Evolutionary conservation across 2,797 vertebrate genomes (phyloP), one percentile per base, ranked within the genome.

Genomic region (Catamblyrhynchus diadema): DNA sequence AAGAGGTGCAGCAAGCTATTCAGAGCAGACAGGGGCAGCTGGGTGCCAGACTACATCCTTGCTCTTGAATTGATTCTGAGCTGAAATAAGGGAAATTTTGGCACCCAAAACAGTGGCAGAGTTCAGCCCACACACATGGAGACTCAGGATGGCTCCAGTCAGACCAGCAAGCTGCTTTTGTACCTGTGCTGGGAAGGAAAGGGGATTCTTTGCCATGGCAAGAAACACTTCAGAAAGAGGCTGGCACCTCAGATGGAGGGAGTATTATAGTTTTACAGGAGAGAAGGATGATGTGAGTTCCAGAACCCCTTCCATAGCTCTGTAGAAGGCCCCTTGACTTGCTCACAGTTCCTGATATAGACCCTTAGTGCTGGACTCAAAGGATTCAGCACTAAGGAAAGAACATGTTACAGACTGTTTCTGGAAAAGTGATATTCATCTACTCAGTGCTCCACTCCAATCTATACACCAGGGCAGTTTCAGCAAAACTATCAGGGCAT

Each of bases 341-440:
- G 9, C 10, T 24, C 4, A 5, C 24, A 42, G 37, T 3, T 87
- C 48, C 69, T 4, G 2, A 19, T 0, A 3, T 0, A 81, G 35
- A 74, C 20, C n/a, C 16, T 66, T 21, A 33, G 27, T 23, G 33
- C 11, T 48, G 67, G 17, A 19, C 6, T 14, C 22, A 22, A 56
- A 85, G 12, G 30, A 42, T 53, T 71, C 45, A 65, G 24, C 18
- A 53, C 37, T 25, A 73, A 78, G 59, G 79, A 82, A 86, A 62
- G 6, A 47, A 61, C 17, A 22, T 2, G 6, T 9, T 72, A 37
- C 2, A 16, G 14, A 62, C 37, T 56, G 22, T 50, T 88, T 45
- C 35, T 59, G 14, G 39, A 51, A 69, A 69, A 86, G 13, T 8
- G 8, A 18, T n/a, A 50, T 1, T 44, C 27, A 86, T 33, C 57